Conservation (phyloP, 2,797 vertebrate species). For the Pipistrellus pipistrellus region DNA sequence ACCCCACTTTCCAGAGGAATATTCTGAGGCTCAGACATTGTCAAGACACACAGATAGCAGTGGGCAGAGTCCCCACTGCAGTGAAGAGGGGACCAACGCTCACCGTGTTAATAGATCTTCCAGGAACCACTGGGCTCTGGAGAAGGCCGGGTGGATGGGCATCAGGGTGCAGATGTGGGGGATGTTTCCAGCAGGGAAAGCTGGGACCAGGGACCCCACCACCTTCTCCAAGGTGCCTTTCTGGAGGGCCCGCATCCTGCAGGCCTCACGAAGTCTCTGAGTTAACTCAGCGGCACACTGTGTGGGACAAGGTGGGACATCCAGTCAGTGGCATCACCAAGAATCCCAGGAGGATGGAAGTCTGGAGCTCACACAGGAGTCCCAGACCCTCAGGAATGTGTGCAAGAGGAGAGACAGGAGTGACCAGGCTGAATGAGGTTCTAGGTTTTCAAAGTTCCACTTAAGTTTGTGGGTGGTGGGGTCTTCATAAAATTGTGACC, state of each 20-base stretch:
- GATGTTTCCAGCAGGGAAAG: constrained; percentile 95
- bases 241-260: neutral
- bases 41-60: too few species aligned
- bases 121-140: constrained; percentile 94
- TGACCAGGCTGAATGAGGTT: too few species aligned
- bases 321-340: too few species aligned
- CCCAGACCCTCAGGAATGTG: neutral
- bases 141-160: constrained; percentile 95
- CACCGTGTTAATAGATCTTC: constrained; percentile 78
- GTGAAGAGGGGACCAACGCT: constrained; percentile 62
- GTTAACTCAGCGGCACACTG: neutral
- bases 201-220: neutral
- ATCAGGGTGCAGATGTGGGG: constrained; percentile 97
- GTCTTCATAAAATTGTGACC: neutral
- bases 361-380: neutral
- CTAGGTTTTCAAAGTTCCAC: neutral
- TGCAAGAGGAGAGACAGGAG: neutral
- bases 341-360: neutral
- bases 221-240: neutral
- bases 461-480: neutral
- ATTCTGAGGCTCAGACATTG: neutral
- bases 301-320: neutral
- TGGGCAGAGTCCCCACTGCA: too few species aligned
- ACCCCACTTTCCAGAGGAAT: constrained; percentile 52
- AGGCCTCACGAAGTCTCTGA: neutral